Percentiles rank a stretch among this genome's conserved stretches.
Conservation (phyloP, 2,888 invertebrate species). For the Microctonus hyperodae region DNA sequence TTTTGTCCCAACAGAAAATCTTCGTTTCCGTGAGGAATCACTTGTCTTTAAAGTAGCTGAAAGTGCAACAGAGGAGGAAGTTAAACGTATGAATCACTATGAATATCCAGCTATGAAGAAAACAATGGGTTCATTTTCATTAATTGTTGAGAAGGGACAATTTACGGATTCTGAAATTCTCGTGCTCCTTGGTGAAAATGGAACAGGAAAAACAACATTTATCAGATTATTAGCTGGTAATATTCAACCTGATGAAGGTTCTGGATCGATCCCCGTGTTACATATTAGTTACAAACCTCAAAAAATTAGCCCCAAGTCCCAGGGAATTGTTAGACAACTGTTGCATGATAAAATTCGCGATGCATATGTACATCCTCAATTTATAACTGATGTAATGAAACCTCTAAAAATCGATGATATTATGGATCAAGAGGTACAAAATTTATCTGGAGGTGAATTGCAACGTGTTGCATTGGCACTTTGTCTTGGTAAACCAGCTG, state of each 20-base stretch:
- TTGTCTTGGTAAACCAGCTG: slow-evolving; percentile 97
- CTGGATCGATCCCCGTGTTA: slow-evolving; percentile 82
- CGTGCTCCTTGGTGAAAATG: slow-evolving; percentile 96
- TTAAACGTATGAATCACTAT: slow-evolving; percentile 96
- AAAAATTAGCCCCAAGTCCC: slow-evolving; percentile 98
- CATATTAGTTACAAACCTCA: slow-evolving; percentile 99
- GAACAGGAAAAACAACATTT: slow-evolving; percentile 99
- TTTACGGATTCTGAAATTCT: slow-evolving; percentile 99
- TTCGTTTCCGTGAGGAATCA: slow-evolving; percentile 96
- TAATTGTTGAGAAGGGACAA: slow-evolving; percentile 86
- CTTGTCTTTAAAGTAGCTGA: slow-evolving; percentile 98
- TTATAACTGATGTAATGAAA: slow-evolving; percentile 98
- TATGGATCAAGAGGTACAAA: slow-evolving; percentile 98
- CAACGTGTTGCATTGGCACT: slow-evolving; percentile 96
- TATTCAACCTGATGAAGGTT: slow-evolving; percentile 85
- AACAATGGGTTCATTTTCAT: slow-evolving; percentile 79
- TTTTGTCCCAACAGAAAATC: slow-evolving; percentile 98
- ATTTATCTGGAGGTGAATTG: slow-evolving; percentile 98
- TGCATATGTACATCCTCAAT: slow-evolving; percentile 97
- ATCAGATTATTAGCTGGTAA: slow-evolving; percentile 98
- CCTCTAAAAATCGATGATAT: slow-evolving; percentile 96
- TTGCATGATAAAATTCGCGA: slow-evolving; percentile 97
- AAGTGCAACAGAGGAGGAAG: slow-evolving; percentile 96
- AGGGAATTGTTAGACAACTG: slow-evolving; percentile 89
- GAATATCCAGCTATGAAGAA: slow-evolving; percentile 94